A percentile compares a stretch with the other conserved stretches of the same genome.
These are phyloP conservation scores for Egretta garzetta DNA, from an alignment of 2,113 vertebrate genomes.

Conservation along the genomic window DNA sequence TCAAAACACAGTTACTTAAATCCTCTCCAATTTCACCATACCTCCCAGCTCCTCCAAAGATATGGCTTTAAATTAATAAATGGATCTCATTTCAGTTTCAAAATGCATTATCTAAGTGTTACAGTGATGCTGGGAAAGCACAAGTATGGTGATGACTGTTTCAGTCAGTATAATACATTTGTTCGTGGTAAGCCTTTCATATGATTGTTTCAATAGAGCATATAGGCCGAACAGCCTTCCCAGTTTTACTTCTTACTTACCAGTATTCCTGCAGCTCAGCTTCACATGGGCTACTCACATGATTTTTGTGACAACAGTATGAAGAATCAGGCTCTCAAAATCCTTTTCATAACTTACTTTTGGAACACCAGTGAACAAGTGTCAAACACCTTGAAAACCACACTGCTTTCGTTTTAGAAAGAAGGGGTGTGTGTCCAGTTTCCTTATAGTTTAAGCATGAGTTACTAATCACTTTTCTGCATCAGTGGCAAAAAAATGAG, in stretches of 20 bases:
- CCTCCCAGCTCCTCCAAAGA: not conserved
- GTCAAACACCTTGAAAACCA: not conserved
- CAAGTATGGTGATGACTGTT: not conserved
- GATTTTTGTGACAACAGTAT: not conserved
- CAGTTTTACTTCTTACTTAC: not conserved
- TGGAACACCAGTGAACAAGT: not conserved
- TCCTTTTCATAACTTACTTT: not conserved
- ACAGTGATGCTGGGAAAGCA: not conserved
- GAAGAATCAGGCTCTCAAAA: not conserved
- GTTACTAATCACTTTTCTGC: not conserved
- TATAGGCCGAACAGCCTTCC: not conserved
- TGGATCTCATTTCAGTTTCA: not conserved
- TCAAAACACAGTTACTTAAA: not conserved
- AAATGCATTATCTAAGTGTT: not conserved
- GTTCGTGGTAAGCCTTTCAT: not conserved
- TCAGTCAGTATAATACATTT: not conserved
- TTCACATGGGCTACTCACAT: not conserved
- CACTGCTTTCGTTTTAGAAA: not conserved
- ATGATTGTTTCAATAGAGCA: not conserved
- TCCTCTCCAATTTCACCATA: not conserved
- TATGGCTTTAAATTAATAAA: not conserved
- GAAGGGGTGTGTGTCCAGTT: not conserved
- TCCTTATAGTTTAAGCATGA: not conserved
- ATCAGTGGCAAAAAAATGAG: slow-evolving; percentile 5
- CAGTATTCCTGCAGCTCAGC: not conserved